Conservation (phyloP, 2,797 vertebrate genomes). For the Poeciliopsis paucimaculata region DNA sequence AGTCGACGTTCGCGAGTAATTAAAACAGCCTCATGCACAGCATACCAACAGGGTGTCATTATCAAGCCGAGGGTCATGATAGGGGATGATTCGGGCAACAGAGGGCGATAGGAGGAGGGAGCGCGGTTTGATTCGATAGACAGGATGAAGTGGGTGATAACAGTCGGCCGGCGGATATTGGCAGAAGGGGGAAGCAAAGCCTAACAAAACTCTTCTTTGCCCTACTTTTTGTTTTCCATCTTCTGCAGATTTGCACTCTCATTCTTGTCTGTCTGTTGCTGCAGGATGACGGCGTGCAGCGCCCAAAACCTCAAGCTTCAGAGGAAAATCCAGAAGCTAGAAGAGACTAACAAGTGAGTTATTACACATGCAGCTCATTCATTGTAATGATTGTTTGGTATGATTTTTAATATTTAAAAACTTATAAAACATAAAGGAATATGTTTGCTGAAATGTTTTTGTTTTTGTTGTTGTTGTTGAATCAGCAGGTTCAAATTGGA, state of each 20-base stretch:
- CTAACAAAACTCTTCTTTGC: conserved; percentile 5
- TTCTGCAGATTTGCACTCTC: not conserved
- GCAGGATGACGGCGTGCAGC: conserved; percentile 89
- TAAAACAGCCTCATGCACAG: conserved; percentile 25
- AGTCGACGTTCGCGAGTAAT: conserved; percentile 39
- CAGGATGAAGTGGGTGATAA: conserved; percentile 36
- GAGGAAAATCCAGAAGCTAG: conserved; percentile 89
- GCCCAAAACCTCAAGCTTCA: conserved; percentile 91
- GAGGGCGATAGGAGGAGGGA: conserved; percentile 1
- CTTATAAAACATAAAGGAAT: not conserved
- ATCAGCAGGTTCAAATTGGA: not conserved
- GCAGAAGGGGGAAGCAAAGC: conserved; percentile 5
- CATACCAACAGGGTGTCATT: conserved; percentile 31
- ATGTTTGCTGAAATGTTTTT: not conserved
- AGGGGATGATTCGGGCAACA: conserved; percentile 34
- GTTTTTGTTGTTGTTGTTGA: not conserved
- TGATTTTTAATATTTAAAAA: not conserved
- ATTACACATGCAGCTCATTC: not conserved
- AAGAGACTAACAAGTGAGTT: conserved; percentile 92
- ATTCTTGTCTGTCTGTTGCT: conserved; percentile 16
- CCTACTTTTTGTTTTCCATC: not conserved
- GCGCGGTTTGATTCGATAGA: not conserved
- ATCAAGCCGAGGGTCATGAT: conserved; percentile 38
- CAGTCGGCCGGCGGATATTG: conserved; percentile 36
- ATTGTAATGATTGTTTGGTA: not conserved